Percentiles rank a stretch among this genome's conserved stretches.
Conservation (phyloP, 2,888 invertebrate species). For the Asteroscopus sphinx region DNA sequence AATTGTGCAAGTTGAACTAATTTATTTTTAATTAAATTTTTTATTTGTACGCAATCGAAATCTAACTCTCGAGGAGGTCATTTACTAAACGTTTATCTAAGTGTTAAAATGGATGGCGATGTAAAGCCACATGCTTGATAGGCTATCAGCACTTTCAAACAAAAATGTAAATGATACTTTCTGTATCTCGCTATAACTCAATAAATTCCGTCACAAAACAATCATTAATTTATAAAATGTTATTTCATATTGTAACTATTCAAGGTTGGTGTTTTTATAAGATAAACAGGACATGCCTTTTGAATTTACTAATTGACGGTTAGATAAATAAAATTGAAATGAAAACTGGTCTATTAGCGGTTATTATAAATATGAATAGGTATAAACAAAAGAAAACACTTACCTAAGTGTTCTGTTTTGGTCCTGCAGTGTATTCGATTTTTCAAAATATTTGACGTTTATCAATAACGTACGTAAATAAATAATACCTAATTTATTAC, state of each 20-base stretch:
- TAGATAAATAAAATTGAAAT: not conserved
- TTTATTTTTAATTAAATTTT: not conserved
- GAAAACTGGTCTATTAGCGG: no score
- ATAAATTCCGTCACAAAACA: no score
- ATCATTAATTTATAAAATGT: no score
- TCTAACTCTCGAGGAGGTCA: conserved; percentile 8
- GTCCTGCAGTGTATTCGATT: conserved; percentile 14
- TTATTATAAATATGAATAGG: not conserved
- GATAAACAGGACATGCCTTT: no score
- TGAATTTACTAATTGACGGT: no score
- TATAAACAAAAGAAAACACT: conserved; percentile 26
- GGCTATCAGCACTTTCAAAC: no score
- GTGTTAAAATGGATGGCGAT: conserved; percentile 39
- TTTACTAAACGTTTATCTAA: not conserved
- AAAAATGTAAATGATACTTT: no score
- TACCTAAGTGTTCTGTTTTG: conserved; percentile 41
- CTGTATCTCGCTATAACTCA: no score
- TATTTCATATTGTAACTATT: no score
- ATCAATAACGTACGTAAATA: conserved; percentile 39
- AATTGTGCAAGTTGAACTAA: no score
- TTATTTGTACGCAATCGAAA: not conserved
- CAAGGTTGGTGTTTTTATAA: no score
- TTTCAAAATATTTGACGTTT: conserved; percentile 35
- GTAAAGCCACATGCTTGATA: not conserved
- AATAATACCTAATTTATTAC: conserved; percentile 51